These are phyloP conservation scores for Propithecus perrieri DNA, from an alignment of 2,797 vertebrate species.

Conservation along the genomic window DNA sequence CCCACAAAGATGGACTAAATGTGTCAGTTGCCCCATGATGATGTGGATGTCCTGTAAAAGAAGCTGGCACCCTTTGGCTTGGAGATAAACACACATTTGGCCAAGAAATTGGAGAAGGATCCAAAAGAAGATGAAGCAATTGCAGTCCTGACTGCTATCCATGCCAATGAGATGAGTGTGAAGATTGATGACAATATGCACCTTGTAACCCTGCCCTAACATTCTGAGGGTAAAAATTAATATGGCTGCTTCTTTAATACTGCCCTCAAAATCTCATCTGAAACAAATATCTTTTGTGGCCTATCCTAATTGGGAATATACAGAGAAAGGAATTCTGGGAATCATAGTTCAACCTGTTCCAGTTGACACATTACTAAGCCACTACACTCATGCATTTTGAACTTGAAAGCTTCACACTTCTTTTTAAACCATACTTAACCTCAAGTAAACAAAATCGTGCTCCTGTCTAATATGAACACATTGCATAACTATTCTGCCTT, in stretches of 20 bases:
- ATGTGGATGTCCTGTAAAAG: not conserved
- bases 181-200: not conserved
- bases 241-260: not conserved
- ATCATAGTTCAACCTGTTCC: not conserved
- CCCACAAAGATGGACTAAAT: not conserved
- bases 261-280: not conserved
- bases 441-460: not conserved
- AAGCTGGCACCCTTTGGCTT: not conserved
- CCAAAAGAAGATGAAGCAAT: not conserved
- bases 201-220: not conserved
- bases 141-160: not conserved
- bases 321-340: not conserved
- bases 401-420: not conserved
- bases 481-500: not conserved
- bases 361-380: not conserved
- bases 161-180: not conserved
- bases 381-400: not conserved
- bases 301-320: not conserved
- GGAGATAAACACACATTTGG: not conserved
- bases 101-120: not conserved
- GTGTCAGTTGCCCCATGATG: not conserved
- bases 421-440: not conserved
- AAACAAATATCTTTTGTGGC: not conserved
- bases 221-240: not conserved
- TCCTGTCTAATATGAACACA: not conserved